phyloP scores from a whole-genome alignment of 2,113 vertebrate species.

The Anguilla rostrata region DNA sequence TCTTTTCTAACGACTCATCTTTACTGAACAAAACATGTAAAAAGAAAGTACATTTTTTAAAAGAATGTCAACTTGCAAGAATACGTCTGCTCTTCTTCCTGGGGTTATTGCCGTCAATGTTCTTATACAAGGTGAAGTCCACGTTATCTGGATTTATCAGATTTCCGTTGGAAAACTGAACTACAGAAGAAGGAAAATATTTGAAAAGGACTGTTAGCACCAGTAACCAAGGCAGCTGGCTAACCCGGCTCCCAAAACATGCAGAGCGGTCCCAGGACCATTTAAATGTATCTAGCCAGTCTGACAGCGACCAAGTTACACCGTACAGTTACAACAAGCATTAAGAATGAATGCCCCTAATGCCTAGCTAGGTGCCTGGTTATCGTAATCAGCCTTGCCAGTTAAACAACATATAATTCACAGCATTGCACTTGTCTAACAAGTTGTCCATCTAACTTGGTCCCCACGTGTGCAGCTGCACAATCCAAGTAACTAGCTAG shows the following conservation, averaged over 20 bases:
- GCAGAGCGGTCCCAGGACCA: neutral
- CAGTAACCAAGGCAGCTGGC: neutral
- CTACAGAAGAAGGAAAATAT: slow-evolving; percentile 58
- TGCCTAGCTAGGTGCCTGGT: too few species aligned
- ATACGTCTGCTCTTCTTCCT: slow-evolving; percentile 76
- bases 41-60: neutral
- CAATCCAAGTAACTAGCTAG: neutral
- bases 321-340: too few species aligned
- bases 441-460: neutral
- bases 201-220: neutral
- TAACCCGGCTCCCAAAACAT: neutral
- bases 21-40: too few species aligned
- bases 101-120: slow-evolving; percentile 69
- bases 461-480: neutral
- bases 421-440: neutral
- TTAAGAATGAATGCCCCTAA: too few species aligned
- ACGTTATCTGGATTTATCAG: slow-evolving; percentile 67
- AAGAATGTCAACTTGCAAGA: slow-evolving; percentile 67
- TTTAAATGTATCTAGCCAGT: neutral
- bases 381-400: too few species aligned
- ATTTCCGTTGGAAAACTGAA: slow-evolving; percentile 86
- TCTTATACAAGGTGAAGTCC: slow-evolving; percentile 75
- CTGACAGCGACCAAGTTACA: neutral
- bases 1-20: too few species aligned
- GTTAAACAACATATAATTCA: neutral